A percentile compares a stretch with the other conserved stretches of the same genome.
Conservation (phyloP, 2,797 vertebrate genomes). For the Channallabes apus region DNA sequence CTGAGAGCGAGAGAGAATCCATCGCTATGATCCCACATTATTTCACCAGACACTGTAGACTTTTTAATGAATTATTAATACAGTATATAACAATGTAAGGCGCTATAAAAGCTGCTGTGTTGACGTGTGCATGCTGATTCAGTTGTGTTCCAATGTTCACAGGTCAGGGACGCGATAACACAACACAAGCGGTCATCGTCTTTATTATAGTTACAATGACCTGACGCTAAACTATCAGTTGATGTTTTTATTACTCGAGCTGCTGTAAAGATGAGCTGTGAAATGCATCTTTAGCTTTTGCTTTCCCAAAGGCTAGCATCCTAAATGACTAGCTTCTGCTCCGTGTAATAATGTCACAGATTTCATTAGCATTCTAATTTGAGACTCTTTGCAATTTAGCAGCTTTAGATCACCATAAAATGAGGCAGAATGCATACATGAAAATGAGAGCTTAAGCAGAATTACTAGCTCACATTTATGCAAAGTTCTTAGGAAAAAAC, state of each 20-base stretch:
- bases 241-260: slow-evolving; percentile 13
- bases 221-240: not conserved
- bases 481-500: not conserved
- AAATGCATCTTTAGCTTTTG: not conserved
- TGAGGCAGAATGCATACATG: slow-evolving; percentile 3
- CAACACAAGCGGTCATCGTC: slow-evolving; percentile 18
- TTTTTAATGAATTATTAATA: slow-evolving; percentile 56
- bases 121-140: slow-evolving; percentile 55
- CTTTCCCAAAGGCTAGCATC: not conserved
- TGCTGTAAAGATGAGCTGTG: not conserved
- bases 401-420: slow-evolving; percentile 13
- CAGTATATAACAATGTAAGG: slow-evolving; percentile 49
- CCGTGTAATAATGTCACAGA: not conserved
- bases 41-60: slow-evolving; percentile 25
- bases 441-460: slow-evolving; percentile 1
- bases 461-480: not conserved
- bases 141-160: slow-evolving; percentile 46
- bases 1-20: not conserved
- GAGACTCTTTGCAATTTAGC: not conserved
- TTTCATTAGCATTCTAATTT: slow-evolving; percentile 22
- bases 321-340: not conserved
- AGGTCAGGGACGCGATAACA: slow-evolving; percentile 38
- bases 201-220: slow-evolving; percentile 17
- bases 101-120: slow-evolving; percentile 48
- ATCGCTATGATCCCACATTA: not conserved